phyloP scores from a whole-genome alignment of 2,113 vertebrate species.

The Pimephales promelas region DNA sequence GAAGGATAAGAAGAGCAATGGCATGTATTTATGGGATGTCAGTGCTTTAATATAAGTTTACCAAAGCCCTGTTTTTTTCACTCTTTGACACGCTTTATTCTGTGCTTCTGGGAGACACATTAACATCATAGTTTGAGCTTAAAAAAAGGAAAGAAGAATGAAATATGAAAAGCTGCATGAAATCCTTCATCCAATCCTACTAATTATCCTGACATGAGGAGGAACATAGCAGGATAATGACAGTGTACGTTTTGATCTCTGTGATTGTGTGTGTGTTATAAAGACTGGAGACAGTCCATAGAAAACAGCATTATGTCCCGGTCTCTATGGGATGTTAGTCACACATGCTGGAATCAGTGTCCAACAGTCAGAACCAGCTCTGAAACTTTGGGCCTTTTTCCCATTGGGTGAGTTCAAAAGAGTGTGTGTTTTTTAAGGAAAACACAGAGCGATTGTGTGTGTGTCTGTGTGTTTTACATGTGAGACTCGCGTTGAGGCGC shows the following conservation, averaged over 20 bases:
- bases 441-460: not conserved
- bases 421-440: constrained; percentile 3
- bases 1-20: not conserved
- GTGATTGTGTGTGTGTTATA: constrained; percentile 21
- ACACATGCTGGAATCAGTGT: constrained; percentile 41
- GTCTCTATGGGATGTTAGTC: constrained; percentile 46
- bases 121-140: constrained; percentile 30
- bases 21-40: constrained; percentile 3
- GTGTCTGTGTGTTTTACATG: constrained; percentile 29
- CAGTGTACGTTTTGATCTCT: constrained; percentile 40
- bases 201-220: constrained; percentile 51
- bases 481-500: constrained; percentile 15
- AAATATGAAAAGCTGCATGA: constrained; percentile 37
- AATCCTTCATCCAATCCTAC: constrained; percentile 44
- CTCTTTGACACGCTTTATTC: constrained; percentile 23
- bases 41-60: not conserved
- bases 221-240: constrained; percentile 26
- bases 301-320: constrained; percentile 33
- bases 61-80: not conserved
- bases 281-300: constrained; percentile 13
- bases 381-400: constrained; percentile 48
- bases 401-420: not conserved
- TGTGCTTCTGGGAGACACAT: constrained; percentile 39
- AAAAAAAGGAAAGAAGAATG: constrained; percentile 17
- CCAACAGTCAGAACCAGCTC: constrained; percentile 22